Evolutionary conservation across 1,140 invertebrate genomes (phyloP), one percentile per base, ranked within the genome.

Genomic region (Episyrphus balteatus): DNA sequence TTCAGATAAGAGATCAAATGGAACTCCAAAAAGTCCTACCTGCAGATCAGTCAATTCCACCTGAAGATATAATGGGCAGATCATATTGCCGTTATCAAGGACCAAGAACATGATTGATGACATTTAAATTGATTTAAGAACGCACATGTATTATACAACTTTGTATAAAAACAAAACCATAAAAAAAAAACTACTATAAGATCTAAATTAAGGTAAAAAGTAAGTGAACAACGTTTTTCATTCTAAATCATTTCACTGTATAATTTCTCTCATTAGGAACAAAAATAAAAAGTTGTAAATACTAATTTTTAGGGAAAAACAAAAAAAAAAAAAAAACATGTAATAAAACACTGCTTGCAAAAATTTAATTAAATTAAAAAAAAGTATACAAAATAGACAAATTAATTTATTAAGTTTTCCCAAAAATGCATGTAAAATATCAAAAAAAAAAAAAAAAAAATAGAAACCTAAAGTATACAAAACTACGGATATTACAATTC

Each of bases 21-120:
- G 66, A 64, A 39, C 55, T 65, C 17, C 33, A 63, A 47, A 62
- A 61, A 40, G 54, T 68, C 48, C 57, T 52, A 46, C 62, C 65
- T 45, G 57, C 65, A 46, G 66, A 68, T 59, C 61, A 68, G 54
- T 60, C 63, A 53, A 68, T 68, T 60, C 63, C 66, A 58, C 55
- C 62, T 46, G 65, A 68, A 54, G 66, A 68, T 51, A 68, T 68
- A 52, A 62, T 68, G 61, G 66, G 66, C 52, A 57, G 66, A 61
- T 68, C 66, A 50, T 68, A 68, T 55, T 68, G 66, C 59, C 66
- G 66, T 45, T 68, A 60, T 56, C 58, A 62, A 58, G 66, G 66
- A 62, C 64, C 65, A 63, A 62, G 60, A 63, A 67, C 65, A 56
- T 67, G 64, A 67, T 68, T 18, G 13, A n/a, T 36, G 21, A 26